Conservation (phyloP, 2,113 vertebrate genomes). For the Tenrec ecaudatus region DNA sequence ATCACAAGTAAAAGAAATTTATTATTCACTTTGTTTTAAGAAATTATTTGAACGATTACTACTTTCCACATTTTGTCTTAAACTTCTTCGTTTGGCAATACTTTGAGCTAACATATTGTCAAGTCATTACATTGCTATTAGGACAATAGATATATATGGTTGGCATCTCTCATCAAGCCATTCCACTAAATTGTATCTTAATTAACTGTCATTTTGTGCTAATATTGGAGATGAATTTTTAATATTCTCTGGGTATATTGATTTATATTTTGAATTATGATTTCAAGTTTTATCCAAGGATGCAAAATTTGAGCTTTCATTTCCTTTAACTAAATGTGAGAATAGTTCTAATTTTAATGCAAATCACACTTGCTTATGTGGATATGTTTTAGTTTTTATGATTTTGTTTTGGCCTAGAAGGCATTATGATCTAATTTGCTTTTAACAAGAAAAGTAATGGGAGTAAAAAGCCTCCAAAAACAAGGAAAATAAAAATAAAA, state of each 20-base stretch:
- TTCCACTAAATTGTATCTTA: constrained; percentile 59
- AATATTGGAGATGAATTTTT: constrained; percentile 70
- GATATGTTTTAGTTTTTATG: constrained; percentile 1
- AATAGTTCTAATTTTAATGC: constrained; percentile 59
- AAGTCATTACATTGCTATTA: constrained; percentile 59
- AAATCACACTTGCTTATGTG: constrained; percentile 58
- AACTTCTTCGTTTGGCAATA: constrained; percentile 40
- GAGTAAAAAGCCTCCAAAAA: constrained; percentile 64
- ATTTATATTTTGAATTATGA: constrained; percentile 74
- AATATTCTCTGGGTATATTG: constrained; percentile 47
- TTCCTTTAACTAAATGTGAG: constrained; percentile 44
- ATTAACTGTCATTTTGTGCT: constrained; percentile 57
- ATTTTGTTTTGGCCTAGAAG: constrained; percentile 41
- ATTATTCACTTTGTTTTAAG: neutral
- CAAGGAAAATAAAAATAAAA: constrained; percentile 63
- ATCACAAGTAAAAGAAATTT: neutral
- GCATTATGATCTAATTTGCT: constrained; percentile 76
- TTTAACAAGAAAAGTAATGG: constrained; percentile 79
- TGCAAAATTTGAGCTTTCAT: constrained; percentile 50
- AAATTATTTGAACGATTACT: neutral
- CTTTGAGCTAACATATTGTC: constrained; percentile 46
- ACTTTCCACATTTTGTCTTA: neutral
- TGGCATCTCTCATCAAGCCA: neutral
- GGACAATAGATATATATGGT: constrained; percentile 21
- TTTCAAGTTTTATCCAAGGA: constrained; percentile 63